phyloP scores from a whole-genome alignment of 2,113 vertebrate genomes.

The Cottus gobio region DNA sequence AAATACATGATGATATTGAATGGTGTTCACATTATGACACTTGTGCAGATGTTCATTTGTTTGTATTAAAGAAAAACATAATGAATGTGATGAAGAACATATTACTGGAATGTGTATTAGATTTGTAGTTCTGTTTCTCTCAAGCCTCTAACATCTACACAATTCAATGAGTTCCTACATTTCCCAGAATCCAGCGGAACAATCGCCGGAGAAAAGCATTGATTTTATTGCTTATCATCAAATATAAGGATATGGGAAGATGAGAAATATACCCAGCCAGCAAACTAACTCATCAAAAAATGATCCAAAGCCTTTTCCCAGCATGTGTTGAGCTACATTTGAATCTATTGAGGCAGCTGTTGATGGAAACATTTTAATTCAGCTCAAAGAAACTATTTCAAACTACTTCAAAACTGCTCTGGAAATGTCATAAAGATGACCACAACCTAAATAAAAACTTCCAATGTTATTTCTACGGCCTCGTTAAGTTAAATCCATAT shows the following conservation, averaged over 20 bases:
- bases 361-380: background rate
- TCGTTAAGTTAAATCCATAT: background rate
- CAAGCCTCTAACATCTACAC: too few species aligned
- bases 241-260: background rate
- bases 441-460: background rate
- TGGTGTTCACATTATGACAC: background rate
- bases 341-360: background rate
- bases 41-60: background rate
- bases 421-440: background rate
- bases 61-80: background rate
- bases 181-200: background rate
- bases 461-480: background rate
- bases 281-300: background rate
- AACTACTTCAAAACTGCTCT: background rate
- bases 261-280: background rate
- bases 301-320: too few species aligned
- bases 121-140: background rate
- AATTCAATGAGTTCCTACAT: background rate
- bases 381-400: background rate
- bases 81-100: background rate
- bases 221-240: background rate
- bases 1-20: background rate
- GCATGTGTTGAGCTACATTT: background rate
- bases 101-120: background rate
- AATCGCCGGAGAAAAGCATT: background rate